Conservation (phyloP, 2,888 invertebrate species). For the Philereme vetulata region DNA sequence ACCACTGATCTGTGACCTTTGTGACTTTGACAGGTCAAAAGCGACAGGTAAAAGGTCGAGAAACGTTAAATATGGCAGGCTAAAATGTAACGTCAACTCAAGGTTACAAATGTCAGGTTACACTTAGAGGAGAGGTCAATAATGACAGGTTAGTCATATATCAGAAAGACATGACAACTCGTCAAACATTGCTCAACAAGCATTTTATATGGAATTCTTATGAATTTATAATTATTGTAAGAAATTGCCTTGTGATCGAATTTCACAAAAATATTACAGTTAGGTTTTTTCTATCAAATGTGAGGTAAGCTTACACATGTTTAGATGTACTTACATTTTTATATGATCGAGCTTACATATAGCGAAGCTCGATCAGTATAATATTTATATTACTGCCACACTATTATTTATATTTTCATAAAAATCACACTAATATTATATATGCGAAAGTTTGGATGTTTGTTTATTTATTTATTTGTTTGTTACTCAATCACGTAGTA, state of each 20-base stretch:
- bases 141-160: constrained; percentile 6
- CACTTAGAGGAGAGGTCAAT: background rate
- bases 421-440: too few relatives aligned
- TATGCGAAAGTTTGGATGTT: too few relatives aligned
- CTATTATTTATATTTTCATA: too few relatives aligned
- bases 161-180: constrained; percentile 19
- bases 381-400: background rate
- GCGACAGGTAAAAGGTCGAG: background rate
- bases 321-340: too few relatives aligned
- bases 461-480: too few relatives aligned
- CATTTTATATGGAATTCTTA: constrained; percentile 31
- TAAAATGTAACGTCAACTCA: background rate
- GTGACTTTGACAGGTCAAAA: constrained; percentile 19
- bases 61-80: constrained; percentile 23
- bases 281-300: background rate
- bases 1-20: constrained; percentile 86
- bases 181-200: constrained; percentile 37
- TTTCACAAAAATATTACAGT: constrained; percentile 15
- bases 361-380: too few relatives aligned
- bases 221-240: constrained; percentile 29
- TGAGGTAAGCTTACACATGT: too few relatives aligned
- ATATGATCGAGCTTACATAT: too few relatives aligned
- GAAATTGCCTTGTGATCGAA: constrained; percentile 22
- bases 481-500: too few relatives aligned
- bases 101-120: background rate